Percentiles rank a stretch among this genome's conserved stretches.
Evolutionary conservation across 1,140 invertebrate genomes (phyloP).

Genomic region (Heliconius hewitsoni): DNA sequence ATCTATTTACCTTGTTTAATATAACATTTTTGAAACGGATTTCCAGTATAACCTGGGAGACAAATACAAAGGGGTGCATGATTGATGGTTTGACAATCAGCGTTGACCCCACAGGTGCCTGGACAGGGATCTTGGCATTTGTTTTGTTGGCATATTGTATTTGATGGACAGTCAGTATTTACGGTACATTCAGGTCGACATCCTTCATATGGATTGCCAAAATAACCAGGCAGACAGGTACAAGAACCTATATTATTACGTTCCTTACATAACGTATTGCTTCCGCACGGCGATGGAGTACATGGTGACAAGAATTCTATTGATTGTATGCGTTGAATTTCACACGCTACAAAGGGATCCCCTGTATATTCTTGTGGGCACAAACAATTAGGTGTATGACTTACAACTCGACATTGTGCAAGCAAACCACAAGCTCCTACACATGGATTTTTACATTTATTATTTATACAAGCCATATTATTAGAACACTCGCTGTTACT

Average conservation of each 20-base stretch:
- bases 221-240: conserved; percentile 84
- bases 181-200: conserved; percentile 85
- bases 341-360: conserved; percentile 83
- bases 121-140: conserved; percentile 86
- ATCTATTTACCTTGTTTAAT: conserved; percentile 81
- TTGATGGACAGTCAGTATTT: conserved; percentile 84
- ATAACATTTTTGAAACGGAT: conserved; percentile 84
- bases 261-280: conserved; percentile 85
- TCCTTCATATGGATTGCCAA: conserved; percentile 86
- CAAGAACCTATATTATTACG: conserved; percentile 84
- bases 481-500: conserved; percentile 84
- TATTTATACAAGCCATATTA: conserved; percentile 85
- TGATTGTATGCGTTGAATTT: conserved; percentile 54
- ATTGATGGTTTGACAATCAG: conserved; percentile 83
- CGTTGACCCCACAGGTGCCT: conserved; percentile 85
- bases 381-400: conserved; percentile 85
- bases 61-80: conserved; percentile 83
- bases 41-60: conserved; percentile 82
- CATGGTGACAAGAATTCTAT: conserved; percentile 79
- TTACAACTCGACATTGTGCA: conserved; percentile 85
- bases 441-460: conserved; percentile 87
- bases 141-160: conserved; percentile 83
- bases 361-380: conserved; percentile 83
- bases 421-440: conserved; percentile 84
- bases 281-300: conserved; percentile 85